Base-by-base conservation (phyloP, 2,888 invertebrate genomes). In the Philhelius pedissequus region DNA sequence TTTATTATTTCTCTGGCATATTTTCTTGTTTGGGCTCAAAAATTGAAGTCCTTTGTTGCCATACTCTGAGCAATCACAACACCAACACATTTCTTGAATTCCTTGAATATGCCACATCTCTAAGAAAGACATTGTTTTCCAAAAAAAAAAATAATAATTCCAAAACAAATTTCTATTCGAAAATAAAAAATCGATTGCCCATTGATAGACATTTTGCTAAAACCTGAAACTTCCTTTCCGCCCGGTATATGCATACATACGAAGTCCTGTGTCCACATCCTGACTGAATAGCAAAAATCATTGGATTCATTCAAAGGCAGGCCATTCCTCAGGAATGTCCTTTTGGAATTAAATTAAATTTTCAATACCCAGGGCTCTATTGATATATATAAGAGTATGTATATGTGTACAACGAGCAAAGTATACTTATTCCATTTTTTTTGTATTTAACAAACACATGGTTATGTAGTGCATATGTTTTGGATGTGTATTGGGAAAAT, bases 341-440 rank as follows among this genome's bases (percentile, higher is more conserved):
- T 75, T 60, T 80, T 64, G 68, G 62, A 80, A 80, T 75, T 75
- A 80, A 80, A 80, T 75, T 80, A 80, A 80, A 75, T 80, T 69
- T 75, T 38, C 68, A 30, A 69, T 54, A 54, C 35, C 35, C n/a
- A 50, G 50, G 32, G 62, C 25, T 45, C 13, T 45, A 11, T n/a
- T n/a, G n/a, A n/a, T 45, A 20, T 20, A 22, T 2, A 25, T 6
- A 18, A 8, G 1, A 1, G 13, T 1, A 43, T 13, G 18, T 8
- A 9, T 7, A 9, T 6, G n/a, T n/a, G n/a, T n/a, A n/a, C n/a
- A n/a, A 45, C 13, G 9, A 9, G 4, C 9, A 11, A n/a, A n/a
- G n/a, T n/a, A n/a, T n/a, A n/a, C n/a, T n/a, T 2, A 45, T 13
- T 45, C 1, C 6, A n/a, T 48, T 7, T 22, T 5, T 48, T 0